A percentile compares a stretch with the other conserved stretches of the same genome.
These are phyloP conservation scores for Parambassis ranga DNA, from an alignment of 2,797 vertebrate species.

Conservation along the genomic window DNA sequence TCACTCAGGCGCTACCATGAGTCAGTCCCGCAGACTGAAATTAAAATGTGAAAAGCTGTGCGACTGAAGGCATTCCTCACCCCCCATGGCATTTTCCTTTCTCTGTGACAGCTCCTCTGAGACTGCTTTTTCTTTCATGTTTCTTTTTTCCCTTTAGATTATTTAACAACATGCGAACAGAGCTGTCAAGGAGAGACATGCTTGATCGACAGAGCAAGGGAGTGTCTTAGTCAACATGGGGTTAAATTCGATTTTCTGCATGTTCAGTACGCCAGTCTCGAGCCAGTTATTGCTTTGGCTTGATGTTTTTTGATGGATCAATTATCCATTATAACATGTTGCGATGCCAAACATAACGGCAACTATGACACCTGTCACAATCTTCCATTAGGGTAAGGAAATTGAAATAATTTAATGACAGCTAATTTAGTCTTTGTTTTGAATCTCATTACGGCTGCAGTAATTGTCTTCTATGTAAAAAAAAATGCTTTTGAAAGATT, in stretches of 20 bases:
- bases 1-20: constrained; percentile 85
- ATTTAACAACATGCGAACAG: constrained; percentile 83
- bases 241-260: constrained; percentile 84
- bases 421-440: constrained; percentile 83
- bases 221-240: constrained; percentile 75
- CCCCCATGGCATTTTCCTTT: constrained; percentile 79
- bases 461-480: constrained; percentile 63
- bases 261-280: constrained; percentile 75
- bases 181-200: constrained; percentile 77
- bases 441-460: constrained; percentile 73
- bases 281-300: constrained; percentile 80
- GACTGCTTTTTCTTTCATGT: constrained; percentile 83
- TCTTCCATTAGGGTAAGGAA: constrained; percentile 81
- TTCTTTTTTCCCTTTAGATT: constrained; percentile 80
- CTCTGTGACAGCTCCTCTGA: constrained; percentile 82
- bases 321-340: constrained; percentile 85
- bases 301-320: constrained; percentile 87
- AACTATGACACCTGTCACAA: constrained; percentile 82
- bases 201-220: constrained; percentile 81
- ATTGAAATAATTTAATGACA: constrained; percentile 85
- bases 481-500: constrained; percentile 60
- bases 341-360: constrained; percentile 78
- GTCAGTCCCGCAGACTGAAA: constrained; percentile 86
- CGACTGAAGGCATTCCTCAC: constrained; percentile 84
- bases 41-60: constrained; percentile 90